Percentiles rank a stretch among this genome's conserved stretches.
phyloP scores from a whole-genome alignment of 2,797 vertebrate species.

The Gymnothorax javanicus region DNA sequence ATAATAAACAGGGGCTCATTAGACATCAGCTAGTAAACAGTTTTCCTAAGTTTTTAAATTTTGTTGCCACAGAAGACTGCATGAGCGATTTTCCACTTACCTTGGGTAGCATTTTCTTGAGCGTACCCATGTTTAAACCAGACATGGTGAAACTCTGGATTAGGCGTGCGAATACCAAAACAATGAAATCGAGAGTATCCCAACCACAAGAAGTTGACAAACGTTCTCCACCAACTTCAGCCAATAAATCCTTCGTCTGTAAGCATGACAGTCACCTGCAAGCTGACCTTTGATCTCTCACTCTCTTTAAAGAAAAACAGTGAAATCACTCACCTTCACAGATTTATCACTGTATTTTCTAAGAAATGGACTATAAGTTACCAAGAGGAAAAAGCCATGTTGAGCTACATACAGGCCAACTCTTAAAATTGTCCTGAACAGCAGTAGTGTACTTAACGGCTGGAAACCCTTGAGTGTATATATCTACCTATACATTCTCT shows the following conservation, averaged over 20 bases:
- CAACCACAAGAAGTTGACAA: not conserved
- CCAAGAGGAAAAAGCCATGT: not conserved
- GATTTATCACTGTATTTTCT: no score
- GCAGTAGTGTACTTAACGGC: no score
- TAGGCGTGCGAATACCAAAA: not conserved
- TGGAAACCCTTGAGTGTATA: no score
- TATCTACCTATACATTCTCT: no score
- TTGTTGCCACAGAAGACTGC: not conserved
- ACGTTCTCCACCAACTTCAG: not conserved
- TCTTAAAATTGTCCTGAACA: no score
- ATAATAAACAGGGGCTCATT: not conserved
- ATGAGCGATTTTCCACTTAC: not conserved
- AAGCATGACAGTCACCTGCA: not conserved
- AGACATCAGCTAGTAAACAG: not conserved
- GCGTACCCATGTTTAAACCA: not conserved
- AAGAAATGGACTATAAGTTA: not conserved
- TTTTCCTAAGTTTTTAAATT: not conserved
- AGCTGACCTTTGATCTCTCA: not conserved
- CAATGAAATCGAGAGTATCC: not conserved
- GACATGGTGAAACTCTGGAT: not conserved
- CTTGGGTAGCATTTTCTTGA: slow-evolving; percentile 15
- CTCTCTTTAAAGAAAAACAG: not conserved
- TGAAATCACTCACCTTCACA: no score
- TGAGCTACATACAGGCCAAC: no score
- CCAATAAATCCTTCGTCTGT: not conserved